A percentile compares a stretch with the other conserved stretches of the same genome.
Evolutionary conservation across 2,113 vertebrate genomes (phyloP).

Genomic region (Holacanthus passer): DNA sequence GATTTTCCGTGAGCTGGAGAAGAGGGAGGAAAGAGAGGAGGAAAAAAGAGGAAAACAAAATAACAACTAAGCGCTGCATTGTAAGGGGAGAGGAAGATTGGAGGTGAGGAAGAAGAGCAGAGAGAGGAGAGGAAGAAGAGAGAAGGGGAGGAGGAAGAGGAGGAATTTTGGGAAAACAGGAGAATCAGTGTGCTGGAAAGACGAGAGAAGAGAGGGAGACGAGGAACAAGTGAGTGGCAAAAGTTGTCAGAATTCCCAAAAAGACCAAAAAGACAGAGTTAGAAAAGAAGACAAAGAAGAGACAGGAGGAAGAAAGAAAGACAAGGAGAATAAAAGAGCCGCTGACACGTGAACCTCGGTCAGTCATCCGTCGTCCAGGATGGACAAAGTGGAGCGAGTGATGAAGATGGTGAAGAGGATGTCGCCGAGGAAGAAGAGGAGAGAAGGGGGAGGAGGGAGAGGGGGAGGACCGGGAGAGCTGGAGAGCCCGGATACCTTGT

Average conservation of each 20-base stretch:
- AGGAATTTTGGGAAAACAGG: conserved; percentile 7
- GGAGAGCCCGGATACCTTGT: conserved; percentile 77
- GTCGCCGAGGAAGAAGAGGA: conserved; percentile 78
- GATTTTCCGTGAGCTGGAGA: conserved; percentile 36
- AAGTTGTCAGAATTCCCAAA: conserved; percentile 39
- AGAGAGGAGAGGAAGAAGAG: not conserved
- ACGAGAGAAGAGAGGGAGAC: conserved; percentile 3
- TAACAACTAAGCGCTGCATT: conserved; percentile 13
- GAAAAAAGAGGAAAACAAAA: conserved; percentile 1
- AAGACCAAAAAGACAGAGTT: not conserved
- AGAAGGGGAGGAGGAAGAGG: conserved; percentile 4
- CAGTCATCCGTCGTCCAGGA: conserved; percentile 16
- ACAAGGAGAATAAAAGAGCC: not conserved
- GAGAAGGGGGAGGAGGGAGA: conserved; percentile 62
- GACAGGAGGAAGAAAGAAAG: not conserved
- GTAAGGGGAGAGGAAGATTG: not conserved
- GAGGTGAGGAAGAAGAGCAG: conserved; percentile 3
- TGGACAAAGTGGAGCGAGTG: conserved; percentile 80
- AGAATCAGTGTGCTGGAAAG: not conserved
- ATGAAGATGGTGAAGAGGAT: conserved; percentile 82
- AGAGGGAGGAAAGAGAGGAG: not conserved
- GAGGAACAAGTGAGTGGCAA: not conserved
- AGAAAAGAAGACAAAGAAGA: not conserved
- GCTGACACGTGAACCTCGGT: not conserved
- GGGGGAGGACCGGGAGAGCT: conserved; percentile 59